Evolutionary conservation across 2,113 vertebrate species (phyloP).

Genomic region (Eleginops maclovinus): DNA sequence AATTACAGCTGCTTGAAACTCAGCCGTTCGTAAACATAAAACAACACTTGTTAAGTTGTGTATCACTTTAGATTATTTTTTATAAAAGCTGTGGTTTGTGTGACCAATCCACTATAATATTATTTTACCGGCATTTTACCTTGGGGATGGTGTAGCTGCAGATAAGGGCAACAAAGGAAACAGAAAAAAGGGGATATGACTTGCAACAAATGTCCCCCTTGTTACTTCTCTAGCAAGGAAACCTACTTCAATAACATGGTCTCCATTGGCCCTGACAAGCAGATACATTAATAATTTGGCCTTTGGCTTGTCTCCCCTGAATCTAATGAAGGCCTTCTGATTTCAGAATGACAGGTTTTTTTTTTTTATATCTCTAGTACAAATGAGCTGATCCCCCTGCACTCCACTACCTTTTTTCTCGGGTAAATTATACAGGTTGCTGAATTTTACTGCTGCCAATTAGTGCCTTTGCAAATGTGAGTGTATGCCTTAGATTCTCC

Average conservation of each 20-base stretch:
- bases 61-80: not conserved
- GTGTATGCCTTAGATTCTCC: slow-evolving; percentile 73
- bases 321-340: slow-evolving; percentile 47
- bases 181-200: too few species aligned
- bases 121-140: too few species aligned
- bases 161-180: too few species aligned
- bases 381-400: slow-evolving; percentile 57
- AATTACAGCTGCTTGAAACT: slow-evolving; percentile 7
- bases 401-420: slow-evolving; percentile 39
- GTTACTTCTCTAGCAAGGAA: slow-evolving; percentile 16
- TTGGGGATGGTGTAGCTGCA: too few species aligned
- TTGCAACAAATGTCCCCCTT: not conserved
- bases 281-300: slow-evolving; percentile 50
- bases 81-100: not conserved
- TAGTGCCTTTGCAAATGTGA: slow-evolving; percentile 72
- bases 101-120: not conserved
- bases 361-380: slow-evolving; percentile 51
- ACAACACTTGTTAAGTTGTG: not conserved
- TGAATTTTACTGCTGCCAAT: slow-evolving; percentile 78
- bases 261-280: slow-evolving; percentile 38
- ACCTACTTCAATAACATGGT: slow-evolving; percentile 18
- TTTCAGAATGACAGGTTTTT: slow-evolving; percentile 50
- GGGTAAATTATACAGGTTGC: slow-evolving; percentile 67
- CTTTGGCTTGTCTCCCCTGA: slow-evolving; percentile 48
- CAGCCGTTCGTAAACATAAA: not conserved